phyloP scores from a whole-genome alignment of 1,140 invertebrate species.

The Apocrypta bakeri region DNA sequence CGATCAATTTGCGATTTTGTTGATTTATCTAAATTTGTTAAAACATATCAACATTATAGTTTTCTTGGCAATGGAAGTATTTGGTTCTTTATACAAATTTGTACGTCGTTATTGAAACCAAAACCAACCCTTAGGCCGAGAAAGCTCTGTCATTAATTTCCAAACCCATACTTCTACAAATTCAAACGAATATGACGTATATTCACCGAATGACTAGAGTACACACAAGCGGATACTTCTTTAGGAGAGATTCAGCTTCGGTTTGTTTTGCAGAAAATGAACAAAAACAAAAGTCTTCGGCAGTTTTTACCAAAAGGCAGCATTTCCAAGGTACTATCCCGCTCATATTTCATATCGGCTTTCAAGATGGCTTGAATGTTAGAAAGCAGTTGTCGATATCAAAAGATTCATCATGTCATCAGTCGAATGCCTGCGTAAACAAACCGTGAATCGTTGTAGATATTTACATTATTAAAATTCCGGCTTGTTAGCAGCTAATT shows the following conservation, averaged over 20 bases:
- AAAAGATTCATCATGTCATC: too few species aligned
- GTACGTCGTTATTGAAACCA: not conserved
- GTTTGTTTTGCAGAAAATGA: conserved; percentile 81
- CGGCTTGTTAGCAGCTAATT: too few species aligned
- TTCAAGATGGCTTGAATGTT: not conserved
- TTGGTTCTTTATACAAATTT: not conserved
- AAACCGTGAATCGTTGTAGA: too few species aligned
- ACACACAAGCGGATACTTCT: conserved; percentile 65
- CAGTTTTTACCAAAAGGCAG: conserved; percentile 80
- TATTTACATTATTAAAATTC: too few species aligned
- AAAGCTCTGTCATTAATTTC: not conserved
- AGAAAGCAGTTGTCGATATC: not conserved
- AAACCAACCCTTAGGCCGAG: not conserved
- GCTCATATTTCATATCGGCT: not conserved
- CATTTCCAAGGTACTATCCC: conserved; percentile 81
- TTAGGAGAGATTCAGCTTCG: conserved; percentile 69
- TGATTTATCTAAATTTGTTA: not conserved
- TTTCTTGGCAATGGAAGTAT: conserved; percentile 4
- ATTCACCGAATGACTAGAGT: not conserved
- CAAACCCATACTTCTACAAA: not conserved
- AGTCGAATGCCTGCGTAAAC: not conserved
- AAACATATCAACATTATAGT: conserved; percentile 3
- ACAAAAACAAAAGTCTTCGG: conserved; percentile 80
- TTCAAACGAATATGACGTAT: not conserved
- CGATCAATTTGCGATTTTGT: conserved; percentile 31